phyloP scores from a whole-genome alignment of 2,888 invertebrate species.

The Nudaria mundana region DNA sequence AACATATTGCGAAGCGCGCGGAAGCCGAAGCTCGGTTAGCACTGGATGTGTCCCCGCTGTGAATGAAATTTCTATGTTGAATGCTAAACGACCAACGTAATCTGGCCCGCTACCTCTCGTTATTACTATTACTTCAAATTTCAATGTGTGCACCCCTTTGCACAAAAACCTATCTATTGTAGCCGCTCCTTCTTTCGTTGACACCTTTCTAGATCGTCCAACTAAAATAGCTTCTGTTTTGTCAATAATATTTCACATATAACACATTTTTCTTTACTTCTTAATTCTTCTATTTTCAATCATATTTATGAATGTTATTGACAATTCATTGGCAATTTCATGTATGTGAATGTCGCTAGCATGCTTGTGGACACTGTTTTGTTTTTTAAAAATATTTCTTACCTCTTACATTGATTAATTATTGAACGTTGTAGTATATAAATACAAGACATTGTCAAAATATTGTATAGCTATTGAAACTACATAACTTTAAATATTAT shows the following conservation, averaged over 20 bases:
- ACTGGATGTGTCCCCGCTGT: conserved; percentile 67
- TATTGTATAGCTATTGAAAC: conserved; percentile 29
- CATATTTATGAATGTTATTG: conserved; percentile 32
- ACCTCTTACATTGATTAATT: background rate
- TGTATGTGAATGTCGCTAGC: conserved; percentile 59
- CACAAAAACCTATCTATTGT: conserved; percentile 66
- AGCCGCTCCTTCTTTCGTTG: conserved; percentile 80
- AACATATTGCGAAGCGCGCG: conserved; percentile 71
- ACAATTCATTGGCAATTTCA: conserved; percentile 55
- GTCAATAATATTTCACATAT: conserved; percentile 42
- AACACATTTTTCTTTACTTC: no score
- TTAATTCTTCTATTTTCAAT: no score
- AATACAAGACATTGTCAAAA: conserved; percentile 23
- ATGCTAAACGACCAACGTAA: conserved; percentile 62
- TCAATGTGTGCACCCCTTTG: conserved; percentile 74
- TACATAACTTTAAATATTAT: conserved; percentile 6
- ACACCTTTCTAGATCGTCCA: conserved; percentile 80
- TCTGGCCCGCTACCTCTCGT: conserved; percentile 53
- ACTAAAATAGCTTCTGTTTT: conserved; percentile 62
- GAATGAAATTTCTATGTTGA: conserved; percentile 72
- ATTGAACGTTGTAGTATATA: background rate
- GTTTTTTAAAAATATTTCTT: conserved; percentile 20
- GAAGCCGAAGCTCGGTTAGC: conserved; percentile 53
- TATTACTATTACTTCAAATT: conserved; percentile 43
- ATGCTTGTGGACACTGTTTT: conserved; percentile 63